Evolutionary conservation across 2,888 invertebrate species (phyloP).

Genomic region (Nysson spinosus): DNA sequence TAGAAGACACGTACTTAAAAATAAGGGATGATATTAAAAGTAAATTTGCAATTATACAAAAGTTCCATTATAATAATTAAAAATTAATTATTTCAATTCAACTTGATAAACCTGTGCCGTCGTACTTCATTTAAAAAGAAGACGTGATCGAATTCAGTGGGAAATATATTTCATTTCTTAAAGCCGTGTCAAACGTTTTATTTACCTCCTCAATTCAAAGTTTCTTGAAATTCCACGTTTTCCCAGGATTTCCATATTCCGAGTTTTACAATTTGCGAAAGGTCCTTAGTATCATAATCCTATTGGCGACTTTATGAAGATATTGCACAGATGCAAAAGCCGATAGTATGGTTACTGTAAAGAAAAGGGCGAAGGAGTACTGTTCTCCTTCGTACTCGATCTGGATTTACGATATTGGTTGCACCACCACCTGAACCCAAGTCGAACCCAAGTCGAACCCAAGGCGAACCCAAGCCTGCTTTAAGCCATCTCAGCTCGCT

Average conservation of each 20-base stretch:
- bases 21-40: too few species aligned
- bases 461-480: conserved; percentile 45
- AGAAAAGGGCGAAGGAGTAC: conserved; percentile 41
- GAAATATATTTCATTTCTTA: too few species aligned
- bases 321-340: conserved; percentile 63
- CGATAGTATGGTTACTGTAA: conserved; percentile 41
- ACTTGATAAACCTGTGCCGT: too few species aligned
- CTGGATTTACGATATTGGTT: conserved; percentile 74
- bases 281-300: conserved; percentile 62
- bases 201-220: background rate
- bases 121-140: too few species aligned
- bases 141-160: too few species aligned
- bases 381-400: conserved; percentile 66
- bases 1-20: too few species aligned
- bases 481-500: conserved; percentile 54
- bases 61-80: too few species aligned
- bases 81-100: too few species aligned
- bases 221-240: background rate
- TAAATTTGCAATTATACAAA: too few species aligned
- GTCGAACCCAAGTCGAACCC: conserved; percentile 60
- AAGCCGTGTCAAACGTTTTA: too few species aligned
- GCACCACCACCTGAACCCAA: conserved; percentile 71
- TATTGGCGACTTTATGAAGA: conserved; percentile 60
- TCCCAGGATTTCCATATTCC: conserved; percentile 1
- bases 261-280: conserved; percentile 25